Evolutionary conservation across 2,113 vertebrate genomes (phyloP), one percentile per base, ranked within the genome.

Genomic region (Empidonax alnorum): DNA sequence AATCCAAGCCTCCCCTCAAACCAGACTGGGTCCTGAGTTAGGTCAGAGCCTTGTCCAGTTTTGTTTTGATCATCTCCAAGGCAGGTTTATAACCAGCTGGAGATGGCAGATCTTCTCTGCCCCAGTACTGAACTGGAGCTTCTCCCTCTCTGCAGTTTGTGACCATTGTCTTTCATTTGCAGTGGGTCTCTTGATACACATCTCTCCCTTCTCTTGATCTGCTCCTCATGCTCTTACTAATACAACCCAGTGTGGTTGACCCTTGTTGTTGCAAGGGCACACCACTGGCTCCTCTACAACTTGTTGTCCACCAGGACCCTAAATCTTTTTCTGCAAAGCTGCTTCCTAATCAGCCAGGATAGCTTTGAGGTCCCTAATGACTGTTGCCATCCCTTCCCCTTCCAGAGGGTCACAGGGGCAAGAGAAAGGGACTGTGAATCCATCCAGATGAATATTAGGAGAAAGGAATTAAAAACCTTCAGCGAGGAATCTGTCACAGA

Each of bases 401-500:
- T 89, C 27, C 35, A 65, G 55, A 56, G 7, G 17, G 46, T 65
- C 58, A 14, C 0, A 65, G 50, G 16, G 33, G 6, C 37, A 66
- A 63, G 3, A 82, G 12, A 53, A 81, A 78, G 12, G 24, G 35
- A 21, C 14, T 1, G 0, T 24, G 22, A 74, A 42, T 42, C 42
- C 42, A 12, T n/a, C 41, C 53, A 42, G 46, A 9, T 68, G 30
- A 73, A 33, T 66, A 33, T 58, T 62, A 78, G 61, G 24, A 67
- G 33, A 78, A 81, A 68, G 3, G 33, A 74, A 44, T 8, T 8
- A 39, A 63, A 94, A 75, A 28, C 30, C 12, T 71, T 49, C 59
- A 39, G 12, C 0, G 0, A 41, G 33, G 5, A 23, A 71, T 89
- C 47, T 74, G 56, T 56, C 76, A 37, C 33, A 0, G 0, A 33